phyloP scores from a whole-genome alignment of 2,797 vertebrate genomes.

The Platyrinchus mystaceus region DNA sequence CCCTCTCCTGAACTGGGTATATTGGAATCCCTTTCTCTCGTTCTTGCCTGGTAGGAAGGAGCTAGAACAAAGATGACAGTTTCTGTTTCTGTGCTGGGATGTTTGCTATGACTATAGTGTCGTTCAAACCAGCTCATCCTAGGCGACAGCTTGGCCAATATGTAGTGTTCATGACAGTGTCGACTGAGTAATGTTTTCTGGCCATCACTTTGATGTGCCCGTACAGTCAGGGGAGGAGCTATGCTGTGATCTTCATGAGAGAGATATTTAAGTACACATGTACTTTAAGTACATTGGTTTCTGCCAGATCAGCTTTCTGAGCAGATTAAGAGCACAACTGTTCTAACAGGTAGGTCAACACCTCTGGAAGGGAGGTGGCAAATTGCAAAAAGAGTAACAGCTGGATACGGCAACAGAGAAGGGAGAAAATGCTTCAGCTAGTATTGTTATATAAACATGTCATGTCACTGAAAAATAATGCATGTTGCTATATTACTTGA shows the following conservation, averaged over 20 bases:
- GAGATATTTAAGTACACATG: not conserved
- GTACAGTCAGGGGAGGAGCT: not conserved
- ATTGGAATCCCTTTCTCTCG: not conserved
- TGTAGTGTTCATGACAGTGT: not conserved
- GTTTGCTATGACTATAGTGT: not conserved
- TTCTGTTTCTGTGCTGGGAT: not conserved
- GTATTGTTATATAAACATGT: not conserved
- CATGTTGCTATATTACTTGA: not conserved
- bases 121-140: not conserved
- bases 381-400: not conserved
- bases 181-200: not conserved
- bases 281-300: not conserved
- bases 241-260: not conserved
- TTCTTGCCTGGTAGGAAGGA: not conserved
- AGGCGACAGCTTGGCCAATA: not conserved
- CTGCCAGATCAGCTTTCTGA: not conserved
- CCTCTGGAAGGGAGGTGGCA: not conserved
- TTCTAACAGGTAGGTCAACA: not conserved
- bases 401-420: slow-evolving; percentile 14
- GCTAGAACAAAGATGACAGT: not conserved
- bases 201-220: not conserved
- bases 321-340: not conserved
- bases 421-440: not conserved
- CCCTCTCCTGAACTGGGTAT: not conserved
- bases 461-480: slow-evolving; percentile 18